A percentile compares a stretch with the other conserved stretches of the same genome.
Conservation (phyloP, 2,888 invertebrate species). For the Lasioglossum marginatum region DNA sequence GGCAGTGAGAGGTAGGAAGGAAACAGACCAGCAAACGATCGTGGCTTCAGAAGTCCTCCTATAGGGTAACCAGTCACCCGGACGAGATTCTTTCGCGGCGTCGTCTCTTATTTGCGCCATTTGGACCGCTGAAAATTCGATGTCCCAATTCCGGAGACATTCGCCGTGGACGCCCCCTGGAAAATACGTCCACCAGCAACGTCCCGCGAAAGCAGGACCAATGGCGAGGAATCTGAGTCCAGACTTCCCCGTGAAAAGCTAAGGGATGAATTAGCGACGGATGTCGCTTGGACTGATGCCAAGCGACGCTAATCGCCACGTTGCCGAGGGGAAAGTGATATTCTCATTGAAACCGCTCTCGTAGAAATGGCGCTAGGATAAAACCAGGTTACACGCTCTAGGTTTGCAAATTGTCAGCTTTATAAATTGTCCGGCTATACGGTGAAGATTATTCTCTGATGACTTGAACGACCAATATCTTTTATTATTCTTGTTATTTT, state of each 20-base stretch:
- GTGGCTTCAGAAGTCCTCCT: not conserved
- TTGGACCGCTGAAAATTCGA: not conserved
- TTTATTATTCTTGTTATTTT: no score
- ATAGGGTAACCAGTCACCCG: not conserved
- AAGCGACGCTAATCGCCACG: slow-evolving; percentile 11
- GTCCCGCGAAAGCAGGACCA: not conserved
- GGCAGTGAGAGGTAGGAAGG: not conserved
- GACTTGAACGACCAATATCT: no score
- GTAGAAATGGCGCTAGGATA: not conserved
- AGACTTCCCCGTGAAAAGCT: not conserved
- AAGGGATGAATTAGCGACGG: slow-evolving; percentile 12
- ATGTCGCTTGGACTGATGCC: slow-evolving; percentile 21
- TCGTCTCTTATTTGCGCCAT: not conserved
- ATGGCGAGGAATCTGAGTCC: not conserved
- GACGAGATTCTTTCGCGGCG: not conserved
- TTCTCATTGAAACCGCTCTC: not conserved
- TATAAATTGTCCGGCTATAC: no score
- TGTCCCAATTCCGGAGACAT: not conserved
- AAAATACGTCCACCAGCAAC: not conserved
- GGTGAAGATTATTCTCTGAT: no score
- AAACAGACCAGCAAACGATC: slow-evolving; percentile 6
- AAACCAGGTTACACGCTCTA: not conserved
- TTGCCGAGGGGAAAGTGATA: not conserved
- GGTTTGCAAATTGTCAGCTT: no score
- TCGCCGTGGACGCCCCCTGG: not conserved